Evolutionary conservation across 2,113 vertebrate species (phyloP).

Genomic region (Antennarius striatus): DNA sequence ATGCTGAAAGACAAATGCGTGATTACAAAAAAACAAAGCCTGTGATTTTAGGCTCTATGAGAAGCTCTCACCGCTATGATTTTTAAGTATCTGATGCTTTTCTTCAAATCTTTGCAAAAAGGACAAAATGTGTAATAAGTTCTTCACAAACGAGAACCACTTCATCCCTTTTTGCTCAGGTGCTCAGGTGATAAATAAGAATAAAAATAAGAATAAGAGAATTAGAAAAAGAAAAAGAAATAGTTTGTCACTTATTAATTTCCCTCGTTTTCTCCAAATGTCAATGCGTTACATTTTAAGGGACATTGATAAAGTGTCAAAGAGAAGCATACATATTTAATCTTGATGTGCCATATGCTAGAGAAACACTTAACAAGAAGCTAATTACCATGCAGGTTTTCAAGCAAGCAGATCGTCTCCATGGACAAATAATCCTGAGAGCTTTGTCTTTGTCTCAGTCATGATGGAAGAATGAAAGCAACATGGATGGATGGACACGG

Average conservation of each 20-base stretch:
- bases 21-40: conserved; percentile 12
- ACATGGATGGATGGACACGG: neutral
- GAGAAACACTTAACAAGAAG: conserved; percentile 47
- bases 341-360: conserved; percentile 61
- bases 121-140: no score
- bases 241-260: conserved; percentile 5
- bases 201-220: neutral
- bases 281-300: conserved; percentile 48
- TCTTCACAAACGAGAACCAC: no score
- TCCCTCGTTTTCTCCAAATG: conserved; percentile 9
- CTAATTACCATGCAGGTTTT: conserved; percentile 59
- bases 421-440: conserved; percentile 34
- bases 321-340: conserved; percentile 53
- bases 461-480: conserved; percentile 10
- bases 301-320: conserved; percentile 39
- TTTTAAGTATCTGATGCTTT: no score
- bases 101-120: no score
- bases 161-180: no score
- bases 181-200: no score
- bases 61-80: neutral
- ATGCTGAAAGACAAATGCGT: neutral
- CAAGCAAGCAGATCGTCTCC: conserved; percentile 37
- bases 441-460: conserved; percentile 28
- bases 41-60: neutral
- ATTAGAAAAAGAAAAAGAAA: neutral